phyloP scores from a whole-genome alignment of 64 coral and sea anemone genomes.

The Astreopora myriophthalma region DNA sequence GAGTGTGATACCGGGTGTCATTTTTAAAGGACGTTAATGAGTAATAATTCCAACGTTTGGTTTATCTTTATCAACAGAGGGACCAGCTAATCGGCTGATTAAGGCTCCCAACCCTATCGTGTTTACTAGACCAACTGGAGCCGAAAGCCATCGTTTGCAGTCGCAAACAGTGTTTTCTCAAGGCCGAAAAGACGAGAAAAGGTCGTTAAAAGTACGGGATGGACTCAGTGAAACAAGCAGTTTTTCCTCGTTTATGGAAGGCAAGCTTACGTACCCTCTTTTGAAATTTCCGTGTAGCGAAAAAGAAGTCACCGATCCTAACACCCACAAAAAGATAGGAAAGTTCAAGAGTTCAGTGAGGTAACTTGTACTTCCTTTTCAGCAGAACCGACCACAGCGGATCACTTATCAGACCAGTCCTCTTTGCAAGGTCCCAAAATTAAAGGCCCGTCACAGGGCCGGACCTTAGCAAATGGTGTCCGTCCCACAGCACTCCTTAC shows the following conservation, averaged over 20 bases:
- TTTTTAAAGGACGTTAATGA: not conserved
- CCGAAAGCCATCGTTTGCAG: constrained; percentile 6
- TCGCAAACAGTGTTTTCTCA: not conserved
- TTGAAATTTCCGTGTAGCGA: not conserved
- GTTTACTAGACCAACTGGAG: not conserved
- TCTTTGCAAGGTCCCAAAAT: not conserved
- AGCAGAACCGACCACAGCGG: not conserved
- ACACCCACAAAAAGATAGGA: not conserved
- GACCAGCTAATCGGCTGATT: not conserved
- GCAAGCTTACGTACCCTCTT: not conserved
- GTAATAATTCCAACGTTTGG: not conserved
- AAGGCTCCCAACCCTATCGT: constrained; percentile 21
- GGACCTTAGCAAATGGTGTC: not conserved
- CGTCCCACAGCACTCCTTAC: constrained; percentile 46
- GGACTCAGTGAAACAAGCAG: constrained; percentile 5
- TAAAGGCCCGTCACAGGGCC: not conserved
- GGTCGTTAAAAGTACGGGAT: not conserved
- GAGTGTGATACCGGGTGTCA: not conserved
- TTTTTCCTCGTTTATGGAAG: constrained; percentile 25
- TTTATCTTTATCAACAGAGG: not conserved
- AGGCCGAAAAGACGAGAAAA: not conserved
- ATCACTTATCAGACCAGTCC: not conserved
- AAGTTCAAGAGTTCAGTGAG: not conserved
- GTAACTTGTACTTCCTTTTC: not conserved
- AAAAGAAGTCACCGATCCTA: not conserved